Conservation (phyloP, 2,113 vertebrate species). For the Sebastes fasciatus region DNA sequence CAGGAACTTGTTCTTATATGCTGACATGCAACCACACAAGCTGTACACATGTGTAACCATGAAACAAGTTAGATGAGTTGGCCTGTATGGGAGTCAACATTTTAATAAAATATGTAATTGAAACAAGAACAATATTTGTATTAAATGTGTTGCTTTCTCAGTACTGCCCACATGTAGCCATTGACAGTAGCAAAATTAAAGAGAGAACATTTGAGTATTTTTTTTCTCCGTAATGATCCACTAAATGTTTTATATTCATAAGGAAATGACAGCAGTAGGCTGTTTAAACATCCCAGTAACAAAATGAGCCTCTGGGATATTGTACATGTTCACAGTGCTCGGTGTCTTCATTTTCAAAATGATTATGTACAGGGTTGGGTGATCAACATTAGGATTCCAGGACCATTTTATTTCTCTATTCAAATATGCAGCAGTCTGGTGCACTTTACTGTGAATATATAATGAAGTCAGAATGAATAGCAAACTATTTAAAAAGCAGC, state of each 20-base stretch:
- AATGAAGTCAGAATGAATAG: background rate
- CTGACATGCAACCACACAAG: too few relatives aligned
- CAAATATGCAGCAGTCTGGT: conserved; percentile 9
- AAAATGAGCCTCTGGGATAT: background rate
- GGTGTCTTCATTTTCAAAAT: background rate
- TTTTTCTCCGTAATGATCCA: background rate
- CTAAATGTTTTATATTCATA: background rate
- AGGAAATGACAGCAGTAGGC: background rate
- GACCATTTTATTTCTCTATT: background rate
- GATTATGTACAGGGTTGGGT: background rate
- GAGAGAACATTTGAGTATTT: background rate
- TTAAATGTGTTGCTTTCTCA: background rate
- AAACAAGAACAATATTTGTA: too few relatives aligned
- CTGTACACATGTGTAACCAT: background rate
- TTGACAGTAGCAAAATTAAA: background rate
- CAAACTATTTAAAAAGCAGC: background rate
- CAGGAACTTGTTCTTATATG: too few relatives aligned
- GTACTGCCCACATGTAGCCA: background rate
- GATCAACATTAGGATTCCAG: conserved; percentile 10
- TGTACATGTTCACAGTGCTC: background rate
- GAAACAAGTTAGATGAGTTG: too few relatives aligned
- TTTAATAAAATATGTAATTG: too few relatives aligned
- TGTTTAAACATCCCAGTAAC: background rate
- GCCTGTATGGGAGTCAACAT: too few relatives aligned
- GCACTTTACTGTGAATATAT: background rate